Conservation (phyloP, 2,797 vertebrate species). For the Alcedo quadribrachys region DNA sequence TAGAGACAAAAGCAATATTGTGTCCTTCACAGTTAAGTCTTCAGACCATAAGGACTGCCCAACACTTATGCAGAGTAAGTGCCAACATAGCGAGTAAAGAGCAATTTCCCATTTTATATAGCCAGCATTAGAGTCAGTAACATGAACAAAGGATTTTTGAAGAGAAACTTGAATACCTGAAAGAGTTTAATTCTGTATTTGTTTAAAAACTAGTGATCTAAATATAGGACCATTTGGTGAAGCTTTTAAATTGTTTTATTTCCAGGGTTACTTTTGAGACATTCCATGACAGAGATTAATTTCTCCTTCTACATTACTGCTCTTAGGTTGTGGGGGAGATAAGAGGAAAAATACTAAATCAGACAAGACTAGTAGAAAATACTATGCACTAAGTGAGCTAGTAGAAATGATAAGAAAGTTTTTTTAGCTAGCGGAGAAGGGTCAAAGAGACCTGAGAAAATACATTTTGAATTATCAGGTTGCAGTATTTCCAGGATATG, state of each 20-base stretch:
- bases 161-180: not conserved
- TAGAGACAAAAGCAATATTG: not conserved
- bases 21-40: not conserved
- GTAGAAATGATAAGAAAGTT: not conserved
- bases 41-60: not conserved
- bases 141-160: not conserved
- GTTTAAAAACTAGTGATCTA: not conserved
- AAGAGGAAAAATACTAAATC: not conserved
- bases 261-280: not conserved
- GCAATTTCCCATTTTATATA: not conserved
- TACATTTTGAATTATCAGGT: not conserved
- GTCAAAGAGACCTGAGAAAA: not conserved
- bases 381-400: not conserved
- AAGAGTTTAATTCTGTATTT: not conserved
- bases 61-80: not conserved
- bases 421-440: not conserved
- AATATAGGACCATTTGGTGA: not conserved
- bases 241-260: not conserved
- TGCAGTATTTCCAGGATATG: not conserved
- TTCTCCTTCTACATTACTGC: not conserved
- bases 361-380: not conserved
- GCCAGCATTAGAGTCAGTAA: not conserved
- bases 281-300: accelerated
- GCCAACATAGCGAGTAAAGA: not conserved
- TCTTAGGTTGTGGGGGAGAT: not conserved